Percentiles rank a stretch among this genome's conserved stretches.
These are phyloP conservation scores for Epinotia demarniana DNA, from an alignment of 2,888 invertebrate genomes.

Conservation along the genomic window DNA sequence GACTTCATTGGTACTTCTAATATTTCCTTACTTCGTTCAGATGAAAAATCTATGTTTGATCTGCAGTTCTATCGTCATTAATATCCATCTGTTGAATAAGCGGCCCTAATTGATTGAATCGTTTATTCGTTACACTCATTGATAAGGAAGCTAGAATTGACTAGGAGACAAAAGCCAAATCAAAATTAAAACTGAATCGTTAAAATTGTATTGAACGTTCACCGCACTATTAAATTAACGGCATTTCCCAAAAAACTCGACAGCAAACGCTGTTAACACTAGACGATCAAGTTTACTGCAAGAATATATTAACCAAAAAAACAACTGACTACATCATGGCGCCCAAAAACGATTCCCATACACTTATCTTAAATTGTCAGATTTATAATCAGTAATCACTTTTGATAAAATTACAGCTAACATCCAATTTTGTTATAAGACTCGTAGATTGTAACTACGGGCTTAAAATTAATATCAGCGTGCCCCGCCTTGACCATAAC, in stretches of 20 bases:
- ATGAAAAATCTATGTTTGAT: background rate
- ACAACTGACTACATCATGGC: background rate
- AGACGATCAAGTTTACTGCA: background rate
- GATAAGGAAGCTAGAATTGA: background rate
- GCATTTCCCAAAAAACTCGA: background rate
- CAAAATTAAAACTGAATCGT: background rate
- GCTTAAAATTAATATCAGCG: slow-evolving; percentile 13
- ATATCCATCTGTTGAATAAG: slow-evolving; percentile 17
- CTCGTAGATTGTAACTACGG: background rate
- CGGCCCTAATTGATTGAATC: background rate
- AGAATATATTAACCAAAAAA: background rate
- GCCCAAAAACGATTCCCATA: background rate
- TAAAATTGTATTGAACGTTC: background rate
- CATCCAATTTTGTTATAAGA: background rate
- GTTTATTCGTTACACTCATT: slow-evolving; percentile 9
- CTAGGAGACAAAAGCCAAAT: background rate
- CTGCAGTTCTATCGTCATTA: background rate
- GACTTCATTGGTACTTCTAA: background rate
- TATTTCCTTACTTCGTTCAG: background rate
- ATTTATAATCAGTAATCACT: slow-evolving; percentile 6
- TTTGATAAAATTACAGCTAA: slow-evolving; percentile 1
- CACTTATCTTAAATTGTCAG: background rate
- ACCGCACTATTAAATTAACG: background rate
- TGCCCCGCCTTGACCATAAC: slow-evolving; percentile 20
- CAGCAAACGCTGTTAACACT: too few species aligned